phyloP scores from a whole-genome alignment of 2,113 vertebrate species.

The Siniperca knerii region DNA sequence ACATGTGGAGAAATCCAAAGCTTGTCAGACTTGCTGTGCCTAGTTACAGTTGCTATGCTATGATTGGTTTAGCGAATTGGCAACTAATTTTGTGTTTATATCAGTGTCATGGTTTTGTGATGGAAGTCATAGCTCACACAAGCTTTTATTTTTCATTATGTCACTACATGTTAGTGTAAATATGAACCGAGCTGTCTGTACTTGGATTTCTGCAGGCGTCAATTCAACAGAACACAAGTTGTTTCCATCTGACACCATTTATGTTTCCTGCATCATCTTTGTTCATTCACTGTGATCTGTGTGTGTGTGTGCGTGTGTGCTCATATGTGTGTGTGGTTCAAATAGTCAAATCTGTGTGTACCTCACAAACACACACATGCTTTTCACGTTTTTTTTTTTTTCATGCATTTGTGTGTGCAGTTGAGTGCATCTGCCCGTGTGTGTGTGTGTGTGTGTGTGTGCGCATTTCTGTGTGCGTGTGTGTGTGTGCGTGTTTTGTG shows the following conservation, averaged over 20 bases:
- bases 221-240: slow-evolving; percentile 18
- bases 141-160: background rate
- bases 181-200: background rate
- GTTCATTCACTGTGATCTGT: slow-evolving; percentile 21
- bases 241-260: slow-evolving; percentile 38
- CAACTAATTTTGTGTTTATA: background rate
- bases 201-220: slow-evolving; percentile 11
- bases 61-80: background rate
- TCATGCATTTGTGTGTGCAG: background rate
- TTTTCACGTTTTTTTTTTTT: background rate
- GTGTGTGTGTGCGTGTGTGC: background rate
- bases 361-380: background rate
- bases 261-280: slow-evolving; percentile 25
- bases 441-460: background rate
- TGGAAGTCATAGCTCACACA: background rate
- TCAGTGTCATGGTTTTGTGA: background rate
- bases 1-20: background rate
- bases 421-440: background rate
- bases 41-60: background rate
- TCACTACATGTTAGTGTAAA: background rate
- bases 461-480: background rate
- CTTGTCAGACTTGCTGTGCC: no score
- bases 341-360: background rate
- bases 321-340: background rate
- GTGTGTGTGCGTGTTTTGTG: background rate